Evolutionary conservation across 1,140 invertebrate species (phyloP).

Genomic region (Anadara kagoshimensis): DNA sequence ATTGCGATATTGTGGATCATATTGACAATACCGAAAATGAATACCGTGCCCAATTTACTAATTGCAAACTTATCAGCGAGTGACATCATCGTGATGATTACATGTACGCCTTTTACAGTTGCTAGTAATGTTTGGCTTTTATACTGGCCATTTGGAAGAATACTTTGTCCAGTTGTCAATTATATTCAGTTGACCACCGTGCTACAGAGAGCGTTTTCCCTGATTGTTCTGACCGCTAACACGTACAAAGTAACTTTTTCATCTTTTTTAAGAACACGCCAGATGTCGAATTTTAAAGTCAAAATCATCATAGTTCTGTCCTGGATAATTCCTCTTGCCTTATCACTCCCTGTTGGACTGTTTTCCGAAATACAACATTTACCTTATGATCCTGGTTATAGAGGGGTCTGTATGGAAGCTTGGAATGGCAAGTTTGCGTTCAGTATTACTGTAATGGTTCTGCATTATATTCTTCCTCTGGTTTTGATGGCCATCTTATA

Average conservation of each 20-base stretch:
- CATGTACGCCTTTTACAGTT: constrained; percentile 45
- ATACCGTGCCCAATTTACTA: constrained; percentile 96
- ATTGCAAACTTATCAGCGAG: constrained; percentile 95
- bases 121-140: constrained; percentile 87
- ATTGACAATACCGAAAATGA: constrained; percentile 77
- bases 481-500: constrained; percentile 89
- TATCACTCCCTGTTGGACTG: constrained; percentile 33
- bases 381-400: not conserved
- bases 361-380: constrained; percentile 23
- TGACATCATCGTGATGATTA: constrained; percentile 75
- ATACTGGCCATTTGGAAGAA: constrained; percentile 91
- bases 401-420: constrained; percentile 31
- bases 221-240: constrained; percentile 95
- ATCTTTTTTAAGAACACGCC: constrained; percentile 85
- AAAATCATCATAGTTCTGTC: constrained; percentile 82
- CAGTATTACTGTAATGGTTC: constrained; percentile 82
- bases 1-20: too few species aligned
- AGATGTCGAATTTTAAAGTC: constrained; percentile 82
- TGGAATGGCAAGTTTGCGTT: constrained; percentile 77
- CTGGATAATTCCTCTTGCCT: constrained; percentile 78
- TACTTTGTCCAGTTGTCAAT: constrained; percentile 88
- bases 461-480: constrained; percentile 90
- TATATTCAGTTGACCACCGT: constrained; percentile 93
- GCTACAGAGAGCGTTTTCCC: constrained; percentile 93
- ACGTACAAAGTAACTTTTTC: constrained; percentile 93